Evolutionary conservation across 2,113 vertebrate species (phyloP).

Genomic region (Chauna torquata): DNA sequence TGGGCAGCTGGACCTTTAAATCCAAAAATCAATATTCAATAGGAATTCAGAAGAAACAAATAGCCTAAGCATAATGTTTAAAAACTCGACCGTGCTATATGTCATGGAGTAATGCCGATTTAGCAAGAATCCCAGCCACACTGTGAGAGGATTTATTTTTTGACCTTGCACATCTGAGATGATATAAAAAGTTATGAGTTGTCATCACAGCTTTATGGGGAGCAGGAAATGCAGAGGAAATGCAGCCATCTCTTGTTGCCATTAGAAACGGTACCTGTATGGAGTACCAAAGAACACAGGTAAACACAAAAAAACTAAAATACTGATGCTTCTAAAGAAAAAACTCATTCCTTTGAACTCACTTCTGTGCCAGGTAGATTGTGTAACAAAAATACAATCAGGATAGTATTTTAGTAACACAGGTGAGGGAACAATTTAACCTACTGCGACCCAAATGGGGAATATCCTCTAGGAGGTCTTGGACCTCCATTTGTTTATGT

Average conservation of each 20-base stretch:
- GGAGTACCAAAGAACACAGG: background rate
- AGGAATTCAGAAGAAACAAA: slow-evolving; percentile 25
- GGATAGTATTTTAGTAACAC: background rate
- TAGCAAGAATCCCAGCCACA: slow-evolving; percentile 51
- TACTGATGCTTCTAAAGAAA: background rate
- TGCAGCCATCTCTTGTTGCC: background rate
- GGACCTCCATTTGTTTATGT: background rate
- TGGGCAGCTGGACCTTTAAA: slow-evolving; percentile 37
- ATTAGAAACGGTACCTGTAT: background rate
- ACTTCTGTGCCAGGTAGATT: background rate
- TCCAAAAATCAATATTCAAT: slow-evolving; percentile 38
- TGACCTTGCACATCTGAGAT: slow-evolving; percentile 50
- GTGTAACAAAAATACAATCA: background rate
- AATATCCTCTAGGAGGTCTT: background rate
- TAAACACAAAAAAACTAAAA: background rate
- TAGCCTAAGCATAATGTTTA: slow-evolving; percentile 19
- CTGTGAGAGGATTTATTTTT: background rate
- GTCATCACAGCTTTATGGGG: background rate
- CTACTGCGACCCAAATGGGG: background rate
- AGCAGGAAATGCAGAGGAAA: background rate
- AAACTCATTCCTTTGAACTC: background rate
- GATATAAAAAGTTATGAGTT: slow-evolving; percentile 32
- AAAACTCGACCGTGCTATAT: background rate
- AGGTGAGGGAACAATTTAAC: background rate
- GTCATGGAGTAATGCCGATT: slow-evolving; percentile 31